These are phyloP conservation scores for Pavo muticus DNA, from an alignment of 2,113 vertebrate species.

Conservation along the genomic window DNA sequence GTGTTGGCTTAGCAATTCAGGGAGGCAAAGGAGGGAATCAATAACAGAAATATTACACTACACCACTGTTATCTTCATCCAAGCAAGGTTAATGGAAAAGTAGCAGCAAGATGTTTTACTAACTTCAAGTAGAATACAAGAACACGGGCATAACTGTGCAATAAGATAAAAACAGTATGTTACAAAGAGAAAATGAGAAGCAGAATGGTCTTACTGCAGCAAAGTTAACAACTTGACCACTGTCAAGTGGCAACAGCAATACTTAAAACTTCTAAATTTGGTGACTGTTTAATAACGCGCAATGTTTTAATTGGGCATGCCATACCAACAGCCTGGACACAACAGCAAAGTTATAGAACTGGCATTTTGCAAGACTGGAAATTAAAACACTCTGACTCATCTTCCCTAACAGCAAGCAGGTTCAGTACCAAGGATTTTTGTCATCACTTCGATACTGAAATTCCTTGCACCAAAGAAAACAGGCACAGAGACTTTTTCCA, in stretches of 20 bases:
- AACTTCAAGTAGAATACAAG: background rate
- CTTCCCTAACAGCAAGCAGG: background rate
- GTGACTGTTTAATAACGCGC: background rate
- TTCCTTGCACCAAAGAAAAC: background rate
- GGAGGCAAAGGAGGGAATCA: conserved; percentile 34
- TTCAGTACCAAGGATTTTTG: background rate
- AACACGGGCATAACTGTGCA: background rate
- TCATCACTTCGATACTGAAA: background rate
- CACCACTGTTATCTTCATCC: background rate
- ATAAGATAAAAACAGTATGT: background rate
- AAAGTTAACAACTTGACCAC: background rate
- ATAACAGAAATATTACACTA: conserved; percentile 23
- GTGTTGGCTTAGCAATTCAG: conserved; percentile 32
- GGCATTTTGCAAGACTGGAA: background rate
- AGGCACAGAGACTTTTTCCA: background rate
- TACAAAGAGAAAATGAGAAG: background rate
- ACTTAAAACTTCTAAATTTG: background rate
- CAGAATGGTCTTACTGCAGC: background rate
- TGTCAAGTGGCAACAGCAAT: background rate
- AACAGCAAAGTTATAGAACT: background rate
- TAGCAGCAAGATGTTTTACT: background rate
- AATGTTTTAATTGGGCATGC: background rate
- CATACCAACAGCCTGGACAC: background rate
- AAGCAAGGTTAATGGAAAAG: conserved; percentile 38
- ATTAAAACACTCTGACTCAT: background rate